Evolutionary conservation across 35 echinoderm and acorn worm species (phyloP).

Genomic region (Amphiura filiformis): DNA sequence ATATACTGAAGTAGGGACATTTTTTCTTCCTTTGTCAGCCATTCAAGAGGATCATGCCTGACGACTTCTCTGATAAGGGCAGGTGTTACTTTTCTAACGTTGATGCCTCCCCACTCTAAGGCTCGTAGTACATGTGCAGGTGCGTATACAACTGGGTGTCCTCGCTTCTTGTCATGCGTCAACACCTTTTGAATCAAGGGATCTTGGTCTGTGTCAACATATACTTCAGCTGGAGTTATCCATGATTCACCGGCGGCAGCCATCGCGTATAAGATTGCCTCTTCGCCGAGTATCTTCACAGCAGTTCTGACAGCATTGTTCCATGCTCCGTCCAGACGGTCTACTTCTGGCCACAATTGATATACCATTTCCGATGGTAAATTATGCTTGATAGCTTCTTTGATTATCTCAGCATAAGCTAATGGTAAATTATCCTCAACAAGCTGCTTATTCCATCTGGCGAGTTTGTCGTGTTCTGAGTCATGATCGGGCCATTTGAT

Average conservation of each 20-base stretch:
- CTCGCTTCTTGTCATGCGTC: not conserved
- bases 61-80: not conserved
- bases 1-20: not conserved
- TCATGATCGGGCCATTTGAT: conserved; percentile 83
- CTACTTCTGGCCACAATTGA: conserved; percentile 52
- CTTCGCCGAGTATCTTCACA: conserved; percentile 18
- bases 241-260: conserved; percentile 20
- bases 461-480: conserved; percentile 48
- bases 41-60: not conserved
- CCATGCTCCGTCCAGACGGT: conserved; percentile 34
- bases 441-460: conserved; percentile 73
- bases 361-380: conserved; percentile 40
- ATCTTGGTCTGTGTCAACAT: conserved; percentile 6
- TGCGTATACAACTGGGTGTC: not conserved
- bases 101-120: not conserved
- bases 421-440: conserved; percentile 54
- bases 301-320: conserved; percentile 28
- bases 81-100: not conserved
- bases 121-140: not conserved
- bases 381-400: conserved; percentile 8
- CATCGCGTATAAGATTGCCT: conserved; percentile 41
- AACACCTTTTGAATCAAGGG: conserved; percentile 25
- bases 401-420: conserved; percentile 45
- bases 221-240: conserved; percentile 31
- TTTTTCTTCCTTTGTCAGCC: not conserved